Conservation (phyloP, 2,113 vertebrate genomes). For the Oreochromis niloticus region DNA sequence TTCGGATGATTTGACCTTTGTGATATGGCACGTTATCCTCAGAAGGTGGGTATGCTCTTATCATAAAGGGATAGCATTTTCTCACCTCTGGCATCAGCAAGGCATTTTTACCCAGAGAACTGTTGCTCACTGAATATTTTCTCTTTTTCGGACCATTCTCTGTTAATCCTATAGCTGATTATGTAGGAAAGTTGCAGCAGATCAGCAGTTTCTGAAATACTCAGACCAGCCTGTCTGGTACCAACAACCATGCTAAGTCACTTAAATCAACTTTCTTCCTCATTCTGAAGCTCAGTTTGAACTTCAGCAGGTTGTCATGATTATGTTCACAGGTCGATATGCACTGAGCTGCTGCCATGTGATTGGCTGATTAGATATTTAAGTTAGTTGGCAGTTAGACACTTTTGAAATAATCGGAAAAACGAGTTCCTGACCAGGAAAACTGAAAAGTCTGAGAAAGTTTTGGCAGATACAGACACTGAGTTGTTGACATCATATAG, state of each 20-base stretch:
- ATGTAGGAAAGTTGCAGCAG: not conserved
- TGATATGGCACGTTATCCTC: not conserved
- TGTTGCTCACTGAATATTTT: too few relatives aligned
- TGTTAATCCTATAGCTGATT: too few relatives aligned
- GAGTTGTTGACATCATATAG: not conserved
- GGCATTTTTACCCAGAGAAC: too few relatives aligned
- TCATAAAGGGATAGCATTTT: not conserved
- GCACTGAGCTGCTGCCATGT: not conserved
- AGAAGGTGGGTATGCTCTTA: not conserved
- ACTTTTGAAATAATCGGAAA: not conserved
- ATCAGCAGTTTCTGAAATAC: not conserved
- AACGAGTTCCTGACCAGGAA: not conserved
- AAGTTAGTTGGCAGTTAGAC: not conserved
- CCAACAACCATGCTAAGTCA: not conserved
- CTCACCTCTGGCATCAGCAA: not conserved
- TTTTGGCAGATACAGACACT: not conserved
- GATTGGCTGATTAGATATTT: not conserved
- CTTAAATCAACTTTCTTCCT: not conserved
- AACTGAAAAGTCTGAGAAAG: not conserved
- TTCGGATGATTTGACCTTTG: not conserved
- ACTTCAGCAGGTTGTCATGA: not conserved
- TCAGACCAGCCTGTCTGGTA: not conserved
- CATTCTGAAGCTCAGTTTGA: not conserved
- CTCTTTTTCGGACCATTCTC: too few relatives aligned
- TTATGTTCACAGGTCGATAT: not conserved